These are phyloP conservation scores for Actenoides lindsayi DNA, from an alignment of 2,113 vertebrate species.

Conservation along the genomic window DNA sequence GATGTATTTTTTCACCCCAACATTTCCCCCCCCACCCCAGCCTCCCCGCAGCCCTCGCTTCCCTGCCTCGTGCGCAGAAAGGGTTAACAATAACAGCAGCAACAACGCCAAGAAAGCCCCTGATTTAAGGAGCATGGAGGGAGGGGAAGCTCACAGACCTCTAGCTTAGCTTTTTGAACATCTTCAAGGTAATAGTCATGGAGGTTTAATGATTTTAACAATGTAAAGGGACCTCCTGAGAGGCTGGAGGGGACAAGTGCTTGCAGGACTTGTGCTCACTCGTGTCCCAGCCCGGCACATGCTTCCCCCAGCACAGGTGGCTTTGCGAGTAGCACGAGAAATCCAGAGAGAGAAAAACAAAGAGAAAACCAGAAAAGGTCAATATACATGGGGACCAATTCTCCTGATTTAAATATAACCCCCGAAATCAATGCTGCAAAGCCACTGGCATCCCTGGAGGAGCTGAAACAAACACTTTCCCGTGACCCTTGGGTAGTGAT, in stretches of 20 bases:
- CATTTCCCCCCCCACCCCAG: background rate
- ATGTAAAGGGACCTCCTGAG: background rate
- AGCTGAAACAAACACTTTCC: background rate
- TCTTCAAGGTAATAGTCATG: background rate
- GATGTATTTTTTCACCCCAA: rapidly evolving
- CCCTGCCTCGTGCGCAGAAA: background rate
- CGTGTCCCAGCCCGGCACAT: background rate
- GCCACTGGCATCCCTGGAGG: background rate
- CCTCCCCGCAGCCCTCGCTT: background rate
- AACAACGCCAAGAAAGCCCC: background rate
- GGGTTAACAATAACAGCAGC: background rate
- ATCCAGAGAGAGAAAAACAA: background rate
- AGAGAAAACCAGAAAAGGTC: background rate
- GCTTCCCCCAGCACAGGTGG: background rate
- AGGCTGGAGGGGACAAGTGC: background rate
- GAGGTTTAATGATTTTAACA: background rate
- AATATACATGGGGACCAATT: background rate
- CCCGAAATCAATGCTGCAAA: background rate
- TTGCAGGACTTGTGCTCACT: rapidly evolving
- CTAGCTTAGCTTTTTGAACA: background rate
- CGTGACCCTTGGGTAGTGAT: rapidly evolving
- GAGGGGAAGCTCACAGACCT: background rate
- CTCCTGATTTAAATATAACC: background rate
- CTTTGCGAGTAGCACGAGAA: background rate
- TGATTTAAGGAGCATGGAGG: background rate